A percentile compares a stretch with the other conserved stretches of the same genome.
These are phyloP conservation scores for Drosophila yakuba DNA, from an alignment of 1,140 invertebrate species.

Conservation along the genomic window DNA sequence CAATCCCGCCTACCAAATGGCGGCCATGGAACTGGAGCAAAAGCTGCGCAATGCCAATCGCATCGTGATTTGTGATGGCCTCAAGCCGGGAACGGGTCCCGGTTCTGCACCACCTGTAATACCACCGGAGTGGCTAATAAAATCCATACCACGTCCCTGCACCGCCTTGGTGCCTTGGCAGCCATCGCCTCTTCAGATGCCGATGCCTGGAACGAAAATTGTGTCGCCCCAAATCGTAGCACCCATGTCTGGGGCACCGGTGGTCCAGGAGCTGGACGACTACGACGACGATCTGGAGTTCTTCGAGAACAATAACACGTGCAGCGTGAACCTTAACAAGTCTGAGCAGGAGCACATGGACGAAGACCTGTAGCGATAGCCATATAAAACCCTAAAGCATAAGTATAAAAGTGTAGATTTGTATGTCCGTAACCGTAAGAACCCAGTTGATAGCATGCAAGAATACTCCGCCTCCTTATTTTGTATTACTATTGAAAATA, in stretches of 20 bases:
- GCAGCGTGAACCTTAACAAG: slow-evolving; percentile 81
- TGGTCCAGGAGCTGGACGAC: slow-evolving; percentile 60
- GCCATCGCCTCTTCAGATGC: slow-evolving; percentile 88
- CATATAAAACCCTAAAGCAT: slow-evolving; percentile 25
- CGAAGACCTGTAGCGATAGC: slow-evolving; percentile 70
- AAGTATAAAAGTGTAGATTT: slow-evolving; percentile 37
- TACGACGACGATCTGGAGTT: slow-evolving; percentile 75
- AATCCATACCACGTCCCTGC: slow-evolving; percentile 88
- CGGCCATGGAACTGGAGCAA: slow-evolving; percentile 85
- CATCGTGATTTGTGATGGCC: slow-evolving; percentile 89
- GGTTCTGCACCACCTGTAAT: slow-evolving; percentile 72
- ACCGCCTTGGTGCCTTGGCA: slow-evolving; percentile 92
- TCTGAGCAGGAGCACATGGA: slow-evolving; percentile 79
- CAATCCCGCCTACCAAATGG: slow-evolving; percentile 74
- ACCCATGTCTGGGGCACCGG: slow-evolving; percentile 1
- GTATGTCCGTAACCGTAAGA: slow-evolving; percentile 29
- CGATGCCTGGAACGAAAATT: slow-evolving; percentile 85
- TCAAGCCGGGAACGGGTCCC: slow-evolving; percentile 87
- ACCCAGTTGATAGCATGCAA: slow-evolving; percentile 32
- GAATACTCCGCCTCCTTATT: slow-evolving; percentile 40
- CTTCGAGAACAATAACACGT: slow-evolving; percentile 81
- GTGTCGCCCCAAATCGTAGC: neutral
- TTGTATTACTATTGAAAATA: slow-evolving; percentile 53
- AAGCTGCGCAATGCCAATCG: slow-evolving; percentile 86
- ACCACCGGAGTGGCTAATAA: slow-evolving; percentile 70